Evolutionary conservation across 1,140 invertebrate genomes (phyloP).

Genomic region (Rhynchophorus ferrugineus): DNA sequence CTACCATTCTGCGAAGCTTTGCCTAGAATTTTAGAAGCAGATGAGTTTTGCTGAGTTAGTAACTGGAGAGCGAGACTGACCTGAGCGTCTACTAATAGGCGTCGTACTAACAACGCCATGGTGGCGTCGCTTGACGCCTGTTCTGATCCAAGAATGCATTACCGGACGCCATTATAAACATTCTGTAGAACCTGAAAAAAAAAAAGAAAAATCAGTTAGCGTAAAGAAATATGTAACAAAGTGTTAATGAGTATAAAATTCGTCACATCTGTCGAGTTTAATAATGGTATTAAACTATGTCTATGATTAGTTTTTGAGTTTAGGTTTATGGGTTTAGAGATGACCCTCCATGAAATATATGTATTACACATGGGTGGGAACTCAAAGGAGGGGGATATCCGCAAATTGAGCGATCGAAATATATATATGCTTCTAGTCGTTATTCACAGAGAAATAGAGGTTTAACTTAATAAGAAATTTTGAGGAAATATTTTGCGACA

Average conservation of each 20-base stretch:
- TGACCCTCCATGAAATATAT: not conserved
- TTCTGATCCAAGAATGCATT: not conserved
- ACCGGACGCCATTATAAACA: not conserved
- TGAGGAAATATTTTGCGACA: no score
- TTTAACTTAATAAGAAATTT: no score
- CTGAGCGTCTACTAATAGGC: conserved; percentile 36
- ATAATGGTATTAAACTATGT: no score
- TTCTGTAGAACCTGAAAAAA: not conserved
- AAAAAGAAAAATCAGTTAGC: no score
- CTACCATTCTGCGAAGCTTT: conserved; percentile 41
- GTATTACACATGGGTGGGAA: not conserved
- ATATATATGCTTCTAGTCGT: conserved; percentile 1
- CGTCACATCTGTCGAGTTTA: no score
- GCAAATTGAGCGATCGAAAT: not conserved
- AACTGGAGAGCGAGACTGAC: no score
- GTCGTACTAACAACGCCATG: conserved; percentile 37
- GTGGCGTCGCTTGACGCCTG: conserved; percentile 23
- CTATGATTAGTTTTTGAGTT: no score
- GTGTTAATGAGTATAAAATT: no score
- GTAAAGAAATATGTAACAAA: no score
- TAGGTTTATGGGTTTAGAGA: no score
- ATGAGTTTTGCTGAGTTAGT: no score
- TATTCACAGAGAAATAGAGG: not conserved
- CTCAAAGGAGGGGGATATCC: not conserved
- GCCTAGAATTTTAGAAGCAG: no score